Evolutionary conservation across 1,140 invertebrate genomes (phyloP).

Genomic region (Kradibia gibbosae): DNA sequence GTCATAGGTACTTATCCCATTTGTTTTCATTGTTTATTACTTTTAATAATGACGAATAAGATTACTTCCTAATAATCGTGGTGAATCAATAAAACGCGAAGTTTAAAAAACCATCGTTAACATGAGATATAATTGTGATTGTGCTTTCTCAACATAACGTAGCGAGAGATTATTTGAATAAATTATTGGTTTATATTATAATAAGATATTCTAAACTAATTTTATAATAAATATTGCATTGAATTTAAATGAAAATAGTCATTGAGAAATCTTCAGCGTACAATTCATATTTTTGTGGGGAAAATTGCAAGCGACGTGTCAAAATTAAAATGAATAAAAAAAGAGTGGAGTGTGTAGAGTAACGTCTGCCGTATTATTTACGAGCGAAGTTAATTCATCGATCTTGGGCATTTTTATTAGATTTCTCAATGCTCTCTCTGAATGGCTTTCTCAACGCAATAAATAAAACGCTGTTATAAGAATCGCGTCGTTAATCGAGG

Average conservation of each 20-base stretch:
- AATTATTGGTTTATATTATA: too few species aligned
- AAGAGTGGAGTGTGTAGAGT: too few species aligned
- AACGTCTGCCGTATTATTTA: too few species aligned
- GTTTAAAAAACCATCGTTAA: background rate
- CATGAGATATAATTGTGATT: background rate
- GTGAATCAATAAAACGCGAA: background rate
- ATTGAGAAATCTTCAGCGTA: too few species aligned
- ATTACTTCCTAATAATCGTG: background rate
- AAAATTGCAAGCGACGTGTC: too few species aligned
- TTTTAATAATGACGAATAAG: background rate
- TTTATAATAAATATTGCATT: too few species aligned
- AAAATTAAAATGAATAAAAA: too few species aligned
- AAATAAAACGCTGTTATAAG: background rate
- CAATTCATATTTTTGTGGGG: too few species aligned
- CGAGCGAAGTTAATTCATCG: background rate
- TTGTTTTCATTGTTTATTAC: slow-evolving; percentile 6
- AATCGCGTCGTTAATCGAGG: background rate
- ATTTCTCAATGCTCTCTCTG: background rate
- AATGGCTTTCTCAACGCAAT: background rate
- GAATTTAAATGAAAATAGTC: too few species aligned
- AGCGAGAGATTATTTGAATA: too few species aligned
- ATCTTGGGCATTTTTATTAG: background rate
- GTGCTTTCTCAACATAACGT: background rate
- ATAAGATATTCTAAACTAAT: too few species aligned
- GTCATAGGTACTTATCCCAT: slow-evolving; percentile 26